Evolutionary conservation across 2,888 invertebrate species (phyloP), one percentile per base, ranked within the genome.

Genomic region (Xylota segnis): DNA sequence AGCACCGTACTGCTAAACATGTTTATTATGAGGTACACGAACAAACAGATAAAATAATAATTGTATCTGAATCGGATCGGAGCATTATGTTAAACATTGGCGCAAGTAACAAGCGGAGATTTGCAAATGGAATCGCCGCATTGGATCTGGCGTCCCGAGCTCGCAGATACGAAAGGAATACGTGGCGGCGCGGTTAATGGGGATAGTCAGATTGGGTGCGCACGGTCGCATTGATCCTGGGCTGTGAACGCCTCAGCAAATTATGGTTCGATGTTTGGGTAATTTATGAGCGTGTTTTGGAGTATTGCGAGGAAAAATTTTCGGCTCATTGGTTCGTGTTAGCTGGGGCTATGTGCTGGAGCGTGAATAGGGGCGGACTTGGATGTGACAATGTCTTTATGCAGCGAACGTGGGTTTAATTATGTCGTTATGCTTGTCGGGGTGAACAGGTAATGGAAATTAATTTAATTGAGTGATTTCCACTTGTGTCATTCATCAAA

Each of bases 1-100:
- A 47, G 59, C 29, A 43, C 61, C 68, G 66, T 56, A 68, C 68
- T 76, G 76, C 71, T 86, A 72, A 86, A 86, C 86, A 86, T 86
- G 81, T 86, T 86, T 86, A 86, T 86, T 86, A 86, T 86, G 81
- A 86, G 86, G 43, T 82, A 86, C 86, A 86, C 76, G 86, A 77
- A 72, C 86, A 86, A 86, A 86, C 81, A 86, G 86, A 86, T 76
- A 82, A 86, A 86, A 86, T 86, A 86, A 86, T 86, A 86, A 86
- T 86, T 86, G 86, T 86, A 86, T 86, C 86, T 86, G 86, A 82
- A 86, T 86, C 86, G 76, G 81, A 86, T 86, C 86, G 81, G 16
- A 86, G 86, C 58, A 86, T 86, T 86, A 86, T 86, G 86, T 86
- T 86, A 72, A 86, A 86, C 84, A 86, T 86, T 61, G 75, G 75